Evolutionary conservation across 2,888 invertebrate genomes (phyloP), one percentile per base, ranked within the genome.

Genomic region (Drosophila meridiana): DNA sequence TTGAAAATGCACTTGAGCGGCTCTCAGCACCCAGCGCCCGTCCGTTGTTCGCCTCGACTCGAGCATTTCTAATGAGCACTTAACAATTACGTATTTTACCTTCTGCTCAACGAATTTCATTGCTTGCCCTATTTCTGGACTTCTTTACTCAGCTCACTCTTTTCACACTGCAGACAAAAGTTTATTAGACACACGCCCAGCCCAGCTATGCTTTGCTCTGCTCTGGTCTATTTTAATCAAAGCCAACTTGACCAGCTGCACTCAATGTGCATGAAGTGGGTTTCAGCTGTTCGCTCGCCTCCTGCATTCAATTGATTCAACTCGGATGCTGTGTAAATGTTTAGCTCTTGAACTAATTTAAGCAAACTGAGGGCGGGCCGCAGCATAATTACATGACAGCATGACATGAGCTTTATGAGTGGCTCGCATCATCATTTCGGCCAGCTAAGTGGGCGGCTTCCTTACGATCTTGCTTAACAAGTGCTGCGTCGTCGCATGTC

Each of bases 61-160:
- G 56, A 84, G 80, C 73, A 89, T 87, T 86, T 89, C 80, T 87
- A 86, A 86, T 86, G 89, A 89, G 89, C 83, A 87, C 85, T 86
- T 80, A 84, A 87, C 85, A 89, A 86, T 86, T 86, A 89, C 74
- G 87, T 85, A 82, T 71, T 75, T 69, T 73, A 69, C 69, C 62
- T 48, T 48, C 55, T 69, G 40, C 42, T 26, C 40, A 20, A 48
- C 58, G 47, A 63, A 67, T 70, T 67, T 20, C 45, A 59, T 58
- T 73, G 61, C 7, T 52, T 14, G 13, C 13, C 53, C 38, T 14
- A 9, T 14, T 9, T 28, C 26, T 40, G 7, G 40, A 40, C n/a
- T 40, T 13, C 34, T 38, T 26, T 13, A 28, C 6, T 42, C 8
- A 1, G 20, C 20, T 20, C 45, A 7, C 42, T 53, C 48, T 8